These are phyloP conservation scores for Acromyrmex charruanus DNA, from an alignment of 1,140 invertebrate genomes.

Conservation along the genomic window DNA sequence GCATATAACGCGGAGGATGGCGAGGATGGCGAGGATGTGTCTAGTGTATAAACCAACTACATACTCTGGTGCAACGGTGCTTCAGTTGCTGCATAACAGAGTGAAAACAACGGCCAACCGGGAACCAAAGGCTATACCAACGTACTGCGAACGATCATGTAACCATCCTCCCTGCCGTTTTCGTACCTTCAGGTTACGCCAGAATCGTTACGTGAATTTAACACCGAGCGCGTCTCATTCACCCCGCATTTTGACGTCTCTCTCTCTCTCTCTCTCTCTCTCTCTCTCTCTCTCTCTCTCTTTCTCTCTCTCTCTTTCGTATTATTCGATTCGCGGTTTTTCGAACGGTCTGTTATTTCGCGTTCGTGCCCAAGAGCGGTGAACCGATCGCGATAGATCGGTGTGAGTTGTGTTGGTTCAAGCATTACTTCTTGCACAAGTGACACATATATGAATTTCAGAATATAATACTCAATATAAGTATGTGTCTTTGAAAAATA, in stretches of 20 bases:
- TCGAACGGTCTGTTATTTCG: slow-evolving; percentile 37
- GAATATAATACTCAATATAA: neutral
- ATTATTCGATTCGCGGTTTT: slow-evolving; percentile 47
- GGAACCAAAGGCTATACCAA: slow-evolving; percentile 81
- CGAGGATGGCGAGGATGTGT: slow-evolving; percentile 61
- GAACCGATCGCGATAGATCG: slow-evolving; percentile 11
- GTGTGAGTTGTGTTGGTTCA: neutral
- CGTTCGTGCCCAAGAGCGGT: neutral
- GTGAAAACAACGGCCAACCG: slow-evolving; percentile 82
- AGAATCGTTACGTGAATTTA: slow-evolving; percentile 68
- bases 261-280: slow-evolving; percentile 24
- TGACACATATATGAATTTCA: neutral
- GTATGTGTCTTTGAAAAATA: neutral
- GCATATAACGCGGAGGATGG: slow-evolving; percentile 60
- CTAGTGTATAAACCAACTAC: slow-evolving; percentile 83
- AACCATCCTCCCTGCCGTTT: slow-evolving; percentile 61
- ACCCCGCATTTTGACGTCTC: slow-evolving; percentile 33
- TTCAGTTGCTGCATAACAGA: slow-evolving; percentile 83
- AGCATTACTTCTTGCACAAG: neutral
- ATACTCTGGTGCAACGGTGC: slow-evolving; percentile 78
- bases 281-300: slow-evolving; percentile 16
- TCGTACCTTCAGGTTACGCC: slow-evolving; percentile 43
- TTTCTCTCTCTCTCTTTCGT: neutral
- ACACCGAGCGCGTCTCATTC: slow-evolving; percentile 62
- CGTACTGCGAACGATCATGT: slow-evolving; percentile 71